Conservation (phyloP, 2,113 vertebrate genomes). For the Buteo buteo region DNA sequence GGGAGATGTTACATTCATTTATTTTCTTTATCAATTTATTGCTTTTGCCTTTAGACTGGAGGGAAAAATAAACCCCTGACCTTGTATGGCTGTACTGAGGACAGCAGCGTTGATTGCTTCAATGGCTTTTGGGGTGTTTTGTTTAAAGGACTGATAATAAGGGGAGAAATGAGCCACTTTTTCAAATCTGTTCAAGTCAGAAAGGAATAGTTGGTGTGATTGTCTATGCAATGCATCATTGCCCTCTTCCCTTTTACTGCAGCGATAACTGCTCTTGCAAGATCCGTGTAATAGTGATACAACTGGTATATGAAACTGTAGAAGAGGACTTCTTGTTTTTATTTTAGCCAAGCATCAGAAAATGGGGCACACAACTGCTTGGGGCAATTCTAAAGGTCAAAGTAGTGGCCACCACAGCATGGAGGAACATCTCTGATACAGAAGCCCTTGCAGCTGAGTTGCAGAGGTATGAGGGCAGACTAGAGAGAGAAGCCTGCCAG, state of each 20-base stretch:
- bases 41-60: neutral
- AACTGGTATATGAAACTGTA: neutral
- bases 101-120: neutral
- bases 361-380: neutral
- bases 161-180: neutral
- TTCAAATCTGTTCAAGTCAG: neutral
- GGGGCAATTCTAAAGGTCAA: neutral
- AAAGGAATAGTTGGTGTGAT: neutral
- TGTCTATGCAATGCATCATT: neutral
- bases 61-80: neutral
- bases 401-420: neutral
- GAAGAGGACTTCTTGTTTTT: neutral
- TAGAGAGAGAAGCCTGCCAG: neutral
- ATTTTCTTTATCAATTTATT: neutral
- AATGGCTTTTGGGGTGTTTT: neutral
- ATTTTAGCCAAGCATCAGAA: neutral
- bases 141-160: neutral
- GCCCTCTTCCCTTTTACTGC: neutral
- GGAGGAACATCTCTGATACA: neutral
- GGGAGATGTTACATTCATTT: neutral
- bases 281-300: neutral
- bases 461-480: neutral
- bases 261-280: neutral
- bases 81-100: neutral
- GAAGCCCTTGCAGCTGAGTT: neutral